Evolutionary conservation across 2,888 invertebrate species (phyloP).

Genomic region (Ariolimax columbianus): DNA sequence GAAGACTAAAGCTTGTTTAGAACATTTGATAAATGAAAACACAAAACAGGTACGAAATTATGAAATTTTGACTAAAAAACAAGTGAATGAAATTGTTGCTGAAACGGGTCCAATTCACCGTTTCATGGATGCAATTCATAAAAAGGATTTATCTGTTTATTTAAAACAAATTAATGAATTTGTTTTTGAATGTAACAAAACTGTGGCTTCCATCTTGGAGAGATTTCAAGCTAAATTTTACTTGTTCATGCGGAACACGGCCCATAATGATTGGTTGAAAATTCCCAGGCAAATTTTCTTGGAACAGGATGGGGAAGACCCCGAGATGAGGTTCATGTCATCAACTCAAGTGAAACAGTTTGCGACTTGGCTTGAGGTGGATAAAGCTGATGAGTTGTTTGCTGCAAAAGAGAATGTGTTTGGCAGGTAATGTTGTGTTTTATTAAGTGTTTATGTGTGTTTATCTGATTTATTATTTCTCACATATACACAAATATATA

Average conservation of each 20-base stretch:
- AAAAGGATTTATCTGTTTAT: conserved; percentile 57
- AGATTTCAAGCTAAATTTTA: conserved; percentile 63
- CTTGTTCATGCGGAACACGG: conserved; percentile 68
- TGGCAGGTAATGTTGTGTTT: conserved; percentile 56
- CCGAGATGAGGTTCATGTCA: conserved; percentile 55
- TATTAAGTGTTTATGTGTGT: too few species aligned
- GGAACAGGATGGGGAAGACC: conserved; percentile 59
- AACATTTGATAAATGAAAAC: conserved; percentile 62
- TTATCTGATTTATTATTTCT: too few species aligned
- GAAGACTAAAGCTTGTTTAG: conserved; percentile 64
- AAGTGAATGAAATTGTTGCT: conserved; percentile 59
- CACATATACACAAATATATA: too few species aligned
- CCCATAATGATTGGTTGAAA: conserved; percentile 71
- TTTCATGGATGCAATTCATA: conserved; percentile 55
- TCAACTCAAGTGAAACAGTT: conserved; percentile 61
- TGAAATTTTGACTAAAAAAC: conserved; percentile 50
- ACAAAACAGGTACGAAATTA: conserved; percentile 56
- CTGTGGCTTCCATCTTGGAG: conserved; percentile 63
- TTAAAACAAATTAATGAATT: conserved; percentile 63
- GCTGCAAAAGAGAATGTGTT: conserved; percentile 59
- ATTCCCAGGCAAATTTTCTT: conserved; percentile 70
- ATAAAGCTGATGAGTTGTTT: conserved; percentile 67
- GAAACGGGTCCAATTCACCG: conserved; percentile 60
- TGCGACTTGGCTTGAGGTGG: conserved; percentile 70
- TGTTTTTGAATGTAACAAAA: conserved; percentile 64